Base-by-base conservation (phyloP, 2,113 vertebrate species). In the Etheostoma cragini region DNA sequence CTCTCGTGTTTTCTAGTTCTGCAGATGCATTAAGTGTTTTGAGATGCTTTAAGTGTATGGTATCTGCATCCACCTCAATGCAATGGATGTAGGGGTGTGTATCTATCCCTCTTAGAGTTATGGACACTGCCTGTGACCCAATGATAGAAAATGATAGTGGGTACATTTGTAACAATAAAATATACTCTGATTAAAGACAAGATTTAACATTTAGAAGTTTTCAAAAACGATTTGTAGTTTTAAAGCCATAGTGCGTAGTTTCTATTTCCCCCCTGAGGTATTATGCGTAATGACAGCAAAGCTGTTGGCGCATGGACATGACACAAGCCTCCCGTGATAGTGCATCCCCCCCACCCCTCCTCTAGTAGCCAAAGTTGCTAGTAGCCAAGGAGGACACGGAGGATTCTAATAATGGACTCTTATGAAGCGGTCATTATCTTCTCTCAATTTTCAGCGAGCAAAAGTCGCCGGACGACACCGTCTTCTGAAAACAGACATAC, bases 11-110 rank as follows among this genome's bases (percentile, higher is more conserved):
- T 58, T 82, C 22, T 42, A 33, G 50, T 54, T 65, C 8, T 57
- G 54, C 35, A 72, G 64, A 86, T 82, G 1, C 61, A 57, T 76
- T n/a, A n/a, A n/a, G 47, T 14, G 46, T n/a, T n/a, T n/a, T n/a
- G n/a, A n/a, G n/a, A n/a, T n/a, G 16, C 13, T 74, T 67, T 49
- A 57, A 70, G 61, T 78, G 21, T 78, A n/a, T n/a, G 57, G 46
- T 52, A 58, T 71, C 17, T 66, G 72, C 2, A 54, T 15, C 38
- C 45, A 64, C 65, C 6, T 53, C 19, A 33, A 78, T 11, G 19
- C 33, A 49, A 12, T 52, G 7, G 24, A 61, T 46, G 19, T 33
- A 47, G 42, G 13, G 6, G 38, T 21, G 35, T 56, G 62, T n/a
- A 8, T 47, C 5, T 33, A 1, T 46, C 35, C 47, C 19, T 60